These are phyloP conservation scores for Latheticus oryzae DNA, from an alignment of 2,888 invertebrate genomes.

Conservation along the genomic window DNA sequence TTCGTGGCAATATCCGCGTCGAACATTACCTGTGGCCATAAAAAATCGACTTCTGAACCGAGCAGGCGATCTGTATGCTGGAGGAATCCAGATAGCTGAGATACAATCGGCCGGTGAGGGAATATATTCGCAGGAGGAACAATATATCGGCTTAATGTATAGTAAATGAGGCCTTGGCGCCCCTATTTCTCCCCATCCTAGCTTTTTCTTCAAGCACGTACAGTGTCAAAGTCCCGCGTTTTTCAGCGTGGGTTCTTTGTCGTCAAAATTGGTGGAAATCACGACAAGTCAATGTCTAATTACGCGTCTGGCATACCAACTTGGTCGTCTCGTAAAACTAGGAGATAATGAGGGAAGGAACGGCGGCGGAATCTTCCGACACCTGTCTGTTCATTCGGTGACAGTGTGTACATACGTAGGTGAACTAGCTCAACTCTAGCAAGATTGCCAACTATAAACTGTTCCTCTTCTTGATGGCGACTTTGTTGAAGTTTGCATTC, in stretches of 20 bases:
- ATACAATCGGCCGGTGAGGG: slow-evolving; percentile 60
- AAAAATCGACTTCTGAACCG: slow-evolving; percentile 60
- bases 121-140: slow-evolving; percentile 61
- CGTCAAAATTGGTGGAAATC: slow-evolving; percentile 12
- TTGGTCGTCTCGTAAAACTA: slow-evolving; percentile 47
- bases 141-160: slow-evolving; percentile 61
- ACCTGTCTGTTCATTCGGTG: slow-evolving; percentile 48
- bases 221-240: slow-evolving; percentile 23
- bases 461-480: slow-evolving; percentile 30
- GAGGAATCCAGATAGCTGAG: slow-evolving; percentile 60
- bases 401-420: slow-evolving; percentile 42
- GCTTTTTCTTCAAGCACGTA: slow-evolving; percentile 1
- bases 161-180: slow-evolving; percentile 56
- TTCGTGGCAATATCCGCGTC: slow-evolving; percentile 60
- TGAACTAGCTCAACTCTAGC: slow-evolving; percentile 38
- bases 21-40: slow-evolving; percentile 63
- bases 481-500: slow-evolving; percentile 13
- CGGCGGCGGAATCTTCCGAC: slow-evolving; percentile 44
- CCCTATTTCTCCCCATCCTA: slow-evolving; percentile 31
- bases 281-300: slow-evolving; percentile 45
- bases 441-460: slow-evolving; percentile 45
- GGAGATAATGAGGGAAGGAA: slow-evolving; percentile 43
- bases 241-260: background rate
- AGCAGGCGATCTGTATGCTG: slow-evolving; percentile 61
- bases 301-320: slow-evolving; percentile 41